Evolutionary conservation across 92 coral and sea anemone genomes (phyloP), one percentile per base, ranked within the genome.

Genomic region (Heteractis magnifica): DNA sequence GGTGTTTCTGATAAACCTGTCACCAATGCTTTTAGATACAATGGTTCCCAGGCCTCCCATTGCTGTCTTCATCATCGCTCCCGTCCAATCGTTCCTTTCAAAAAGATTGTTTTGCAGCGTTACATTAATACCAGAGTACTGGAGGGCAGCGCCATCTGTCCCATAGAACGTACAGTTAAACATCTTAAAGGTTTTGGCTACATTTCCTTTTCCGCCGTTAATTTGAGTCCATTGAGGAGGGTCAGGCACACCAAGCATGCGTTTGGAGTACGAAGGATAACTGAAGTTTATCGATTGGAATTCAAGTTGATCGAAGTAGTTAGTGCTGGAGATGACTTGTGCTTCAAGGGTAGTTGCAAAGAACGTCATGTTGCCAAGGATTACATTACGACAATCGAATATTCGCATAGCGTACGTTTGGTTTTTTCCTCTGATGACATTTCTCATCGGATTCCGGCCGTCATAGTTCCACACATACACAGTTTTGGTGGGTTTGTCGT

Each of bases 31-130:
- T 56, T 76, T 71, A 8, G 93, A 90, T 5, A 92, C 84, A n/a
- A 92, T 72, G 11, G 93, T 87, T 14, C 95, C 95, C 64, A 92
- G 71, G 20, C 93, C 95, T 10, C 93, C 93, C 8, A 62, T 60
- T 26, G 86, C 84, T 0, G 79, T 75, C 26, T 60, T 82, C 92
- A 88, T 88, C 83, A 81, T 90, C 19, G 94, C 94, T 13, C 89
- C 93, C 8, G 91, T 82, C 95, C 95, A 92, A 78, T 90, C 97
- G 64, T 93, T 93, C 72, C 87, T 91, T 81, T 90, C 92, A 74
- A 93, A 93, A 44, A 93, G 84, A 41, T 93, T 90, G 75, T 93
- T 93, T 65, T 88, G 89, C 34, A 93, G 79, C 6, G 91, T 86
- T 6, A 86, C 86, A 51, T 91, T 91, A 12, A 76, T 58, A 9